Base-by-base conservation (phyloP, 2,888 invertebrate genomes). In the Chaetogeoica ovagalla region DNA sequence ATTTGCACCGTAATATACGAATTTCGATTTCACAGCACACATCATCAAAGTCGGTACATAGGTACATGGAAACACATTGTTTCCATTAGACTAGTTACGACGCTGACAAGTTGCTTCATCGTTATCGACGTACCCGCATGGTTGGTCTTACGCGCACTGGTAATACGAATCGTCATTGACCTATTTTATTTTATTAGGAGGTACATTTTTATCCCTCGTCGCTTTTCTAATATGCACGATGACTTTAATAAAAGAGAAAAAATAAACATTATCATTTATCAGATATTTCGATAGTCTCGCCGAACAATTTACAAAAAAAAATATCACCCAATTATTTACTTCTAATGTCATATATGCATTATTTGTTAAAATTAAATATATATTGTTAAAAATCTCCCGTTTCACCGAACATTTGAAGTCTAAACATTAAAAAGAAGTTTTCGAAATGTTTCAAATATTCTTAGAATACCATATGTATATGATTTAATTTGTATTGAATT, bases 81-180 rank as follows among this genome's bases (percentile, higher is more conserved):
- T 75, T 81, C 72, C 68, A 62, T 59, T 81, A 79, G 21, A 81
- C 48, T 66, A 37, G 63, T 55, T 52, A 30, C 48, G 59, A 55
- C 43, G 52, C 57, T 65, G 65, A 52, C 65, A 23, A 43, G 66
- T 43, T 19, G 19, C 43, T 52, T 57, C 48, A 65, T 66, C 75
- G 75, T 75, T 75, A 75, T 75, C 75, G 75, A 57, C 75, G 19
- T 13, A n/a, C 75, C 75, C 75, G 75, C 75, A 75, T 75, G 75
- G 57, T 43, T 75, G 39, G 75, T 55, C 66, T 66, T 39, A 57
- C 39, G 1, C 39, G 43, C 30, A 1, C 17, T 19, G 39, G 60
- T 72, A 39, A 52, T 63, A 66, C 23, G 57, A 57, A 57, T 57
- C 66, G 66, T 75, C 75, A 65, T 39, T 75, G 75, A 75, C 75